Evolutionary conservation across 64 coral and sea anemone species (phyloP), one percentile per base, ranked within the genome.

Genomic region (Montipora capricornis): DNA sequence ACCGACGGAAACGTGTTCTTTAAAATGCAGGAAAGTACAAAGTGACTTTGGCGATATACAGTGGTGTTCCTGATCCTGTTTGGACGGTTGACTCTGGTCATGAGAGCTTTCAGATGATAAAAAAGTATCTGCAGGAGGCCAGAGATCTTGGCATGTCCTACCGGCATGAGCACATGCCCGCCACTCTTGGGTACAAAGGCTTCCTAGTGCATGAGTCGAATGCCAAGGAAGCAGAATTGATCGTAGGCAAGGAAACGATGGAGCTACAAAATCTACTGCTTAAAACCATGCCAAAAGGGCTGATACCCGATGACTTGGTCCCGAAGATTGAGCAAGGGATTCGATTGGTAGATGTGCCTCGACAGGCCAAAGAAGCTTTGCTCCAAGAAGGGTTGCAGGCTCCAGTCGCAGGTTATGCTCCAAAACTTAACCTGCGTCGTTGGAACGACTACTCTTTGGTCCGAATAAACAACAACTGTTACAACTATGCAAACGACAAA

Each of bases 1-100:
- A 14, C 60, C 8, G 60, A 64, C 14, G 51, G 51, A 53, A 53
- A 53, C 51, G 5, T 53, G 51, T 87, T 87, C 44, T 50, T 74
- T 12, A 87, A 87, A 87, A 73, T 87, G 15, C 46, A 87, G 86
- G 7, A 88, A 64, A 87, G 37, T 51, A 53, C 86, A 88, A 88
- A n/a, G 47, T 88, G 11, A 74, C 86, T 13, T 59, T 88, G 14
- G 46, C 73, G 86, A 75, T 88, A 75, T 76, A 49, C 66, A 88
- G 86, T 88, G 86, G 86, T 51, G 67, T 88, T 58, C 86, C 86
- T 58, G 71, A 88, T 73, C 86, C 86, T 88, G 71, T 88, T 75
- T 88, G 86, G 86, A 75, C 47, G 48, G 19, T 88, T 44, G 3
- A 49, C 3, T 44, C 68, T 88, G 8, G 12, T 11, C 8, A 76